Evolutionary conservation across 2,113 vertebrate species (phyloP).

Genomic region (Corythaixoides concolor): DNA sequence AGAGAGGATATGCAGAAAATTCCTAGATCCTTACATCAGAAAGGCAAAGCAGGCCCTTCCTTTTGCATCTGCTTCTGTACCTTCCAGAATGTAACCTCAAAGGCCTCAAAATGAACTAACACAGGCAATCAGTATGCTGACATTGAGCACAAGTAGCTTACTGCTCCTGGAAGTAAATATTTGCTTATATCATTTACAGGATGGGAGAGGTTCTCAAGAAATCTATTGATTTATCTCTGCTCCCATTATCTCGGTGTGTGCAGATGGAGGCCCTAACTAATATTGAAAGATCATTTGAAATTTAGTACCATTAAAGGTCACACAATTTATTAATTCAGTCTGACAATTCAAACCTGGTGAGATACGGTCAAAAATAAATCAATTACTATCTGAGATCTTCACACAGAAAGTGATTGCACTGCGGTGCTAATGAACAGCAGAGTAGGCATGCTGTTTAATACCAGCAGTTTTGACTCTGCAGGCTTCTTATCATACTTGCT

Average conservation of each 20-base stretch:
- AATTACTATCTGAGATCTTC: neutral
- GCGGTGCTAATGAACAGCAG: conserved; percentile 17
- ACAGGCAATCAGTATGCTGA: neutral
- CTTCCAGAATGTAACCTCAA: neutral
- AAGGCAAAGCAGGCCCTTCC: neutral
- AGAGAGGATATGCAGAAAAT: neutral
- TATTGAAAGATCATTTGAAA: neutral
- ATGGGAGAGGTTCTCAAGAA: neutral
- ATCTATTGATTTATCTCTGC: neutral
- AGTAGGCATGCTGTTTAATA: neutral
- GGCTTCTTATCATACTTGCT: neutral
- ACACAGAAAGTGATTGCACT: neutral
- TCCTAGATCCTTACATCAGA: neutral
- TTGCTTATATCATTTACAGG: neutral
- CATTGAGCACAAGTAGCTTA: too few species aligned
- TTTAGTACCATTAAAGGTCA: neutral
- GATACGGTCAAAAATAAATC: neutral
- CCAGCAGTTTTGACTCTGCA: neutral
- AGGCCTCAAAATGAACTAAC: neutral
- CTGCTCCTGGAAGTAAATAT: neutral
- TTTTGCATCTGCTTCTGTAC: neutral
- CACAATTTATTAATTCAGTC: neutral
- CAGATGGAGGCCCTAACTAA: neutral
- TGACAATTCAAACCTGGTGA: neutral
- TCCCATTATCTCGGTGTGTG: accelerated